Base-by-base conservation (phyloP, 2,888 invertebrate species). In the Eueremaeus valkanovi region DNA sequence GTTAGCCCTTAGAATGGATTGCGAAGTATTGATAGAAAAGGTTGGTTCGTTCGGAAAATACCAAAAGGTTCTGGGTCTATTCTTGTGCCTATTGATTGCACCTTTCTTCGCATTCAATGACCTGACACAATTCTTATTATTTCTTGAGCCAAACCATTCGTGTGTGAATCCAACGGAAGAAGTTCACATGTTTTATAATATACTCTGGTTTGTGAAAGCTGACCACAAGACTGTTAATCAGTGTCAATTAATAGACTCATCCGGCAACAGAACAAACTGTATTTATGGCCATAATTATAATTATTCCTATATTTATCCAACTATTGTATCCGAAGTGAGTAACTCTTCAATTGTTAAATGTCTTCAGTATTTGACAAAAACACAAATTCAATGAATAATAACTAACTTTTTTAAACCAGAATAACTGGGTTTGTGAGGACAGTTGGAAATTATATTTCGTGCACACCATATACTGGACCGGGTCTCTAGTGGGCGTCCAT, bases 301-400 rank as follows among this genome's bases (percentile, higher is more conserved):
- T 80, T 88, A 84, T 73, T 87, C 88, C 6, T 87, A 87, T 81
- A 86, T 91, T 3, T 84, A 84, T 78, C 92, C 92, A 0, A 92
- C 92, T 16, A 89, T 93, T 80, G 92, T 93, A 24, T 90, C 91
- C 79, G 93, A 93, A 85, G 92, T 92, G n/a, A n/a, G n/a, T n/a
- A n/a, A n/a, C n/a, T n/a, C n/a, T n/a, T n/a, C n/a, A n/a, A n/a
- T n/a, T n/a, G n/a, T n/a, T n/a, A n/a, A n/a, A n/a, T n/a, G n/a
- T n/a, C n/a, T n/a, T n/a, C n/a, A n/a, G n/a, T n/a, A n/a, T n/a
- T n/a, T n/a, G n/a, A n/a, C n/a, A n/a, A n/a, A n/a, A n/a, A n/a
- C n/a, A n/a, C n/a, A n/a, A n/a, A n/a, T n/a, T n/a, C n/a, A n/a
- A n/a, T 86, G 79, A 80, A 77, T 74, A 51, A 49, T 18, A 33